These are phyloP conservation scores for Lordiphosa stackelbergi DNA, from an alignment of 1,140 invertebrate genomes.

Conservation along the genomic window DNA sequence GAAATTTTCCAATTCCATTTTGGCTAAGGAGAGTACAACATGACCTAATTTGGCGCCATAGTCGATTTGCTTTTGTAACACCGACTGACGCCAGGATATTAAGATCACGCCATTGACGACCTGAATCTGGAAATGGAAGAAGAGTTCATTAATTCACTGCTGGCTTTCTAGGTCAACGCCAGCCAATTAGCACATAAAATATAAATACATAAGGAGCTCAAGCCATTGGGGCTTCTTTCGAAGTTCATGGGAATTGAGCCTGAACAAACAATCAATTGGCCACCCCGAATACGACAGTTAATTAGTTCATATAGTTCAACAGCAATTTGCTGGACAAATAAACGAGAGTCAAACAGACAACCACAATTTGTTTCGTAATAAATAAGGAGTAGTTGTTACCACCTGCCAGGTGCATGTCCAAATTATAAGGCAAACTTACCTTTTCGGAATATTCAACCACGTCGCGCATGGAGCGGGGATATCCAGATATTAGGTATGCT, in stretches of 20 bases:
- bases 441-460: constrained; percentile 94
- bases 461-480: constrained; percentile 94
- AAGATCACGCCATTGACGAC: constrained; percentile 90
- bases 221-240: constrained; percentile 14
- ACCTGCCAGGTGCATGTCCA: constrained; percentile 1
- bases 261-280: constrained; percentile 37
- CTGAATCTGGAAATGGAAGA: constrained; percentile 82
- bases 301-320: constrained; percentile 59
- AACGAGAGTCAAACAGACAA: constrained; percentile 23
- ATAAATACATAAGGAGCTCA: not conserved
- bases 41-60: constrained; percentile 92
- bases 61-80: constrained; percentile 91
- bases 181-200: constrained; percentile 34
- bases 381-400: constrained; percentile 13
- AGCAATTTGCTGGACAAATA: constrained; percentile 54
- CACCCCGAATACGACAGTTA: constrained; percentile 50
- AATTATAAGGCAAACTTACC: constrained; percentile 78
- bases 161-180: not conserved
- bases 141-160: constrained; percentile 5
- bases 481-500: constrained; percentile 96
- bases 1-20: constrained; percentile 93
- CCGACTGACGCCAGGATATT: constrained; percentile 89
- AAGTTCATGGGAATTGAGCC: constrained; percentile 55
- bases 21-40: constrained; percentile 88
- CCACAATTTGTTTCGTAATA: constrained; percentile 35